Base-by-base conservation (phyloP, 2,888 invertebrate genomes). In the Eustalomyia histrio region DNA sequence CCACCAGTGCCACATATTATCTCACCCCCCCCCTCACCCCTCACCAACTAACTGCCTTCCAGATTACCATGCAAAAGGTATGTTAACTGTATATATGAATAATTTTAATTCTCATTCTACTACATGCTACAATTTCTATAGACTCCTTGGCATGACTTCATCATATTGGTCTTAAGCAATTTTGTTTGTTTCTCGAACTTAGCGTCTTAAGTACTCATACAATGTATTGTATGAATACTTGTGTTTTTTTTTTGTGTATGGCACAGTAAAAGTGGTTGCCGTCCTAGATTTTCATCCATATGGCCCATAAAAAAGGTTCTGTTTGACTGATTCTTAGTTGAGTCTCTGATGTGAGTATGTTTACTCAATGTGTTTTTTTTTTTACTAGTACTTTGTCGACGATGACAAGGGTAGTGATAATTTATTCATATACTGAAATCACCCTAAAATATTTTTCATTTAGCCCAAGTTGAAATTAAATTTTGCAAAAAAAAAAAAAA, bases 351-450 rank as follows among this genome's bases (percentile, higher is more conserved):
- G 3, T 16, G 53, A 4, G 61, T 67, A 60, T 60, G 43, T 74
- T 67, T 74, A 7, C 65, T 24, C 55, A 21, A 67, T 67, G 39
- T 24, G n/a, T n/a, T n/a, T n/a, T n/a, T n/a, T n/a, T 24, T 67
- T 63, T 68, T 16, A 60, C 61, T 18, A 43, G 57, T 39, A 43
- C 12, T 35, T 29, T 14, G 29, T 29, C 29, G 29, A 29, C 53
- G 33, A 61, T 33, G 60, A 52, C 35, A 68, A 55, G 74, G 69
- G 69, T 16, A 60, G 68, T 65, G 74, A 78, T 81, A 81, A 81
- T 81, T 78, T 78, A 78, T 81, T 78, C 74, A 78, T 74, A 61
- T 50, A 68, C 50, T 61, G 61, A 57, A 72, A 67, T 67, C 74
- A 74, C 78, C 78, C 71, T 47, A 53, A 71, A 67, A 68, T 60